phyloP scores from a whole-genome alignment of 2,113 vertebrate genomes.

The Rhea pennata region DNA sequence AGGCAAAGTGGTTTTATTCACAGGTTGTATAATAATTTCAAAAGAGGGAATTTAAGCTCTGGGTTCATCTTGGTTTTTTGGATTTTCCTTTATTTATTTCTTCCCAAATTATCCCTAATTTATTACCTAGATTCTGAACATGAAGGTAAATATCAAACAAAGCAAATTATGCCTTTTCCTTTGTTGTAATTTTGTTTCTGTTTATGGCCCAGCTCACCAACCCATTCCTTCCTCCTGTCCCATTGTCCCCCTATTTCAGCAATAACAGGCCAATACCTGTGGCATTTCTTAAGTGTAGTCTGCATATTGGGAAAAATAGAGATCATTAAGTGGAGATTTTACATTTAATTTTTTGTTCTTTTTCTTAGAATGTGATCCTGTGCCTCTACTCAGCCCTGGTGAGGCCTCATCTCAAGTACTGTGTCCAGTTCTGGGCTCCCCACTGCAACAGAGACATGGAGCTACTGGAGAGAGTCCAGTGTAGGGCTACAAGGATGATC shows the following conservation, averaged over 20 bases:
- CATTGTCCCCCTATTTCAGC: not conserved
- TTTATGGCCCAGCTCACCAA: not conserved
- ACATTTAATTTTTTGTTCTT: not conserved
- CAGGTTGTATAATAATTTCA: not conserved
- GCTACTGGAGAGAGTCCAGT: too few relatives aligned
- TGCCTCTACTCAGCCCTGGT: too few relatives aligned
- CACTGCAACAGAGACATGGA: too few relatives aligned
- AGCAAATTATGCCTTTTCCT: not conserved
- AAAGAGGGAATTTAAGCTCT: not conserved
- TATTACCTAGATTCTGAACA: not conserved
- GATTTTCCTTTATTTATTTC: not conserved
- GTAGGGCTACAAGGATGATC: too few relatives aligned
- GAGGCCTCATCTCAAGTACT: too few relatives aligned
- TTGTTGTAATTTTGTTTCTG: not conserved
- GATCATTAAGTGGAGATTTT: not conserved
- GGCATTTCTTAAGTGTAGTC: not conserved
- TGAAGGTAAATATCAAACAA: not conserved
- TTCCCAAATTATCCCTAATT: not conserved
- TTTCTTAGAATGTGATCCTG: not conserved
- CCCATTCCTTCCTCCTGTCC: too few relatives aligned
- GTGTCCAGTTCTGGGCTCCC: too few relatives aligned
- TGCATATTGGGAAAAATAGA: not conserved
- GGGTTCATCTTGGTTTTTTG: not conserved
- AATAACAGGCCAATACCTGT: not conserved
- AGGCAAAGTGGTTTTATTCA: not conserved